Conservation (phyloP, 2,797 vertebrate species). For the Cossypha heuglini region DNA sequence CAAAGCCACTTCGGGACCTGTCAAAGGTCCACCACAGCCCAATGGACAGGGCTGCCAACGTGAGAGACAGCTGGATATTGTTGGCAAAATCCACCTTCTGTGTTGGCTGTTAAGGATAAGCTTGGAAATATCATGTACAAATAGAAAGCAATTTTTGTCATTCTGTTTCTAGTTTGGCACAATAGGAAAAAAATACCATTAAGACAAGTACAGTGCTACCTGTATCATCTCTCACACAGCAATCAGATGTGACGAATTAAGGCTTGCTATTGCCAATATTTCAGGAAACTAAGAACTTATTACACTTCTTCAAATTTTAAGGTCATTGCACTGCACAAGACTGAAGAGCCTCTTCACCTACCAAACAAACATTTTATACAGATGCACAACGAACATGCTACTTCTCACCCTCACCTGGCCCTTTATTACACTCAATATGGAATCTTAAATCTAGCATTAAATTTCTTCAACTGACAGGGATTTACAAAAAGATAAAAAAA, state of each 20-base stretch:
- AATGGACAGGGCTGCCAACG: constrained; percentile 90
- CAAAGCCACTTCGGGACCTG: constrained; percentile 90
- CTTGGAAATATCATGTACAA: background rate
- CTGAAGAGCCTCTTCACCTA: background rate
- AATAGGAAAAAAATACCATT: background rate
- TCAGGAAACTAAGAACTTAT: background rate
- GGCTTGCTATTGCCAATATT: background rate
- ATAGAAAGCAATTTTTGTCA: background rate
- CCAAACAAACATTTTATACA: background rate
- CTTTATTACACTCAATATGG: constrained; percentile 45
- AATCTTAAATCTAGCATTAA: constrained; percentile 50
- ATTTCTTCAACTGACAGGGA: constrained; percentile 15
- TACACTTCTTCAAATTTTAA: background rate
- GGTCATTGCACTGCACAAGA: background rate
- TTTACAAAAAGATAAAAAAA: background rate
- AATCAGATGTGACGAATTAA: background rate
- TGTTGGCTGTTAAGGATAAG: constrained; percentile 77
- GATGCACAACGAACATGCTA: background rate
- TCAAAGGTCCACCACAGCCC: constrained; percentile 98
- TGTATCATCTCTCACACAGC: background rate
- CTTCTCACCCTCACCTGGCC: constrained; percentile 21
- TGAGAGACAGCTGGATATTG: constrained; percentile 93
- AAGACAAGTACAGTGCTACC: background rate
- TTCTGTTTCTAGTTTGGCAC: background rate
- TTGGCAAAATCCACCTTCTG: constrained; percentile 98